These are phyloP conservation scores for Crax fasciolata DNA, from an alignment of 2,797 vertebrate species.

Conservation along the genomic window DNA sequence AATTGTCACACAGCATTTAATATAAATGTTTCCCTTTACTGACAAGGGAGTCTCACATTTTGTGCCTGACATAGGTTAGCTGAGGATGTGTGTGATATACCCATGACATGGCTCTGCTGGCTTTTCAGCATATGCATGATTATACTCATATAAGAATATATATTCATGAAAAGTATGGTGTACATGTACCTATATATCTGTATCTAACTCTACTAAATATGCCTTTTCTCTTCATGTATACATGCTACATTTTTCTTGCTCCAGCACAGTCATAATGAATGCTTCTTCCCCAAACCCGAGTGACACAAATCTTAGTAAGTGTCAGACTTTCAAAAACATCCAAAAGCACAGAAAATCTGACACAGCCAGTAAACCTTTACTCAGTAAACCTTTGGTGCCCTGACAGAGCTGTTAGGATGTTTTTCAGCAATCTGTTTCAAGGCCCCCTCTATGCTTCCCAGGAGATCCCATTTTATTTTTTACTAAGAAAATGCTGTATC, in stretches of 20 bases:
- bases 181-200: neutral
- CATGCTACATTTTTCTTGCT: neutral
- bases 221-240: neutral
- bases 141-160: rapidly evolving
- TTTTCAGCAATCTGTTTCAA: neutral
- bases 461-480: neutral
- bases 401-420: neutral
- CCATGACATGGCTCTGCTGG: neutral
- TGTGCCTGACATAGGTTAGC: neutral
- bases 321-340: neutral
- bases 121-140: neutral
- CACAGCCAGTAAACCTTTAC: neutral
- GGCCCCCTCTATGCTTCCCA: neutral
- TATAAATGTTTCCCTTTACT: neutral
- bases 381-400: neutral
- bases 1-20: no score
- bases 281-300: neutral
- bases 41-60: neutral
- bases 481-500: rapidly evolving
- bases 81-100: rapidly evolving
- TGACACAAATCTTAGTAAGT: neutral
- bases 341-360: neutral
- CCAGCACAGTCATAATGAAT: neutral
- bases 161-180: neutral
- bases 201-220: neutral